Base-by-base conservation (phyloP, 2,888 invertebrate species). In the Dorcus parallelipipedus region DNA sequence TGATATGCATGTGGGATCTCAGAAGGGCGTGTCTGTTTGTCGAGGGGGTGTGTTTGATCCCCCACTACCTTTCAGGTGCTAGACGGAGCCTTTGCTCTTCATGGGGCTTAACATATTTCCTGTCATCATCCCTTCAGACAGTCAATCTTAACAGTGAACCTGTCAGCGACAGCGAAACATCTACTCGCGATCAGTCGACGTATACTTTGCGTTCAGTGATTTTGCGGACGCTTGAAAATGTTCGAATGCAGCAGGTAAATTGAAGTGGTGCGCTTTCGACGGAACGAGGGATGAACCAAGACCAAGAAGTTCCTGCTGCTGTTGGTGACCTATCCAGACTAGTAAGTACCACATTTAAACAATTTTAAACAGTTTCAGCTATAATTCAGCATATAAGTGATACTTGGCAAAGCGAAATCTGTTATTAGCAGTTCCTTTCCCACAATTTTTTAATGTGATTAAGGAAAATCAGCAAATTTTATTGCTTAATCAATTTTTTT, bases 281-380 rank as follows among this genome's bases (percentile, higher is more conserved):
- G 57, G 59, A 54, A 58, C 58, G 59, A 69, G 71, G 69, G 60
- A 77, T 78, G 78, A 76, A 75, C 71, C 74, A 76, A 64, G 78
- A 78, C 64, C 78, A 78, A 69, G 77, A 78, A 71, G 77, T 77
- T 60, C 75, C 77, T 51, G 72, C 73, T 50, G 69, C 71, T 51
- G 70, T 74, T 51, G 73, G 71, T 65, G 78, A 78, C 62, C 66
- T 77, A 54, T 71, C 74, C 54, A 69, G 75, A 71, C 68, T 78
- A 68, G 78, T 78, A 69, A 77, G 77, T 76, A 38, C 42, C 42
- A 6, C 8, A 42, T 6, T 42, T 14, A 42, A 17, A 42, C 8
- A 5, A 2, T 26, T 26, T 26, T 4, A 2, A 33, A 33, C 7
- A 33, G 26, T 33, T 33, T 33, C 26, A 33, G 6, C 20, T 20